phyloP scores from a whole-genome alignment of 1,140 invertebrate species.

The Drosophila mojavensis region DNA sequence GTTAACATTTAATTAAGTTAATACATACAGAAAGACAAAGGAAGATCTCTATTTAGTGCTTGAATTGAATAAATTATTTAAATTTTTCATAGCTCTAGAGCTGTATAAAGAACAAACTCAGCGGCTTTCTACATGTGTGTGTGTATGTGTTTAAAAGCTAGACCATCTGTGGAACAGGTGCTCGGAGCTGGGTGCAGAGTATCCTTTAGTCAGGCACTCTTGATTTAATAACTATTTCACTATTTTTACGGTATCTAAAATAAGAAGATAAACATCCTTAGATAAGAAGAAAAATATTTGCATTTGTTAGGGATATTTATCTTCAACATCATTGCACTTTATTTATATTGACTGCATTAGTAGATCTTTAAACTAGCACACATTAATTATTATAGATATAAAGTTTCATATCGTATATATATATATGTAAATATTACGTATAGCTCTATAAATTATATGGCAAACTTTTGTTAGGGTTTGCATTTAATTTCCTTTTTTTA shows the following conservation, averaged over 20 bases:
- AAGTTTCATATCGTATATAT: not conserved
- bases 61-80: too few relatives aligned
- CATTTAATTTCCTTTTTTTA: slow-evolving; percentile 12
- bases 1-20: too few relatives aligned
- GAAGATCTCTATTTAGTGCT: too few relatives aligned
- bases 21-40: too few relatives aligned
- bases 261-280: not conserved
- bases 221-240: not conserved
- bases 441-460: slow-evolving; percentile 44
- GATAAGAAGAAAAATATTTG: not conserved
- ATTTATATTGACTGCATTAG: slow-evolving; percentile 73
- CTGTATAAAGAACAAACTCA: too few relatives aligned
- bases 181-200: too few relatives aligned
- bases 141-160: not conserved
- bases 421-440: slow-evolving; percentile 32
- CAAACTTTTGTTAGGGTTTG: slow-evolving; percentile 17
- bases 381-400: slow-evolving; percentile 19
- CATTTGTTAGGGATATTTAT: slow-evolving; percentile 4
- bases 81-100: too few relatives aligned
- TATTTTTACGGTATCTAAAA: not conserved
- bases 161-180: not conserved
- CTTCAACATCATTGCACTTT: slow-evolving; percentile 70
- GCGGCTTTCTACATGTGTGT: not conserved
- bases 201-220: too few relatives aligned
- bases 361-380: slow-evolving; percentile 56